Conservation (phyloP, 1,140 invertebrate genomes). For the Rhynchophorus ferrugineus region DNA sequence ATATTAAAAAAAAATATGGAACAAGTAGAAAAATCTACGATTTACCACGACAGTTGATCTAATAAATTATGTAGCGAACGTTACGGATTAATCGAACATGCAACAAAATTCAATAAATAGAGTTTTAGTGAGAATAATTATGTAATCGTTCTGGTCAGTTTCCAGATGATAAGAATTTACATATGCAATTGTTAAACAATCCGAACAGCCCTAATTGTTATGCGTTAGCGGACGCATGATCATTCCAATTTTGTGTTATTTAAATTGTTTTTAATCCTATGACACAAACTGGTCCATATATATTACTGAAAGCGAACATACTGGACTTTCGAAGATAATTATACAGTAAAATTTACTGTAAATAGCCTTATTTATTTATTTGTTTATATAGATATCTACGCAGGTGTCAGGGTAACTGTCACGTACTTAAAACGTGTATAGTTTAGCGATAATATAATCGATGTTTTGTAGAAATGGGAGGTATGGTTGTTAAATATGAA, state of each 20-base stretch:
- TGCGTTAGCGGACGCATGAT: background rate
- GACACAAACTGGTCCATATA: background rate
- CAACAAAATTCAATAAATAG: background rate
- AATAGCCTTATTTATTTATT: too few species aligned
- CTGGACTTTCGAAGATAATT: background rate
- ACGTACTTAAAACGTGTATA: too few species aligned
- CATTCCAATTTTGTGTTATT: background rate
- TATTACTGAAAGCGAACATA: background rate
- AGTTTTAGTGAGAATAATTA: background rate
- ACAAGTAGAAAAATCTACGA: too few species aligned
- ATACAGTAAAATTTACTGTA: background rate
- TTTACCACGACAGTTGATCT: too few species aligned
- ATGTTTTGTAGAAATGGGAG: too few species aligned
- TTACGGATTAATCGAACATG: too few species aligned
- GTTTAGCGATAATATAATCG: too few species aligned
- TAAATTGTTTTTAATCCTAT: background rate
- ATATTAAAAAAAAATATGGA: too few species aligned
- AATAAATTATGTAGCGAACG: too few species aligned
- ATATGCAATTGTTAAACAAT: background rate
- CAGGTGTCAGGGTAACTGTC: too few species aligned
- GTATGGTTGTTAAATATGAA: too few species aligned
- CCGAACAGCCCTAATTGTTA: background rate
- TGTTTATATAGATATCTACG: too few species aligned
- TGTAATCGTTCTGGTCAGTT: background rate
- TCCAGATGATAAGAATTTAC: background rate